phyloP scores from a whole-genome alignment of 1,140 invertebrate species.

The Halotydeus destructor region DNA sequence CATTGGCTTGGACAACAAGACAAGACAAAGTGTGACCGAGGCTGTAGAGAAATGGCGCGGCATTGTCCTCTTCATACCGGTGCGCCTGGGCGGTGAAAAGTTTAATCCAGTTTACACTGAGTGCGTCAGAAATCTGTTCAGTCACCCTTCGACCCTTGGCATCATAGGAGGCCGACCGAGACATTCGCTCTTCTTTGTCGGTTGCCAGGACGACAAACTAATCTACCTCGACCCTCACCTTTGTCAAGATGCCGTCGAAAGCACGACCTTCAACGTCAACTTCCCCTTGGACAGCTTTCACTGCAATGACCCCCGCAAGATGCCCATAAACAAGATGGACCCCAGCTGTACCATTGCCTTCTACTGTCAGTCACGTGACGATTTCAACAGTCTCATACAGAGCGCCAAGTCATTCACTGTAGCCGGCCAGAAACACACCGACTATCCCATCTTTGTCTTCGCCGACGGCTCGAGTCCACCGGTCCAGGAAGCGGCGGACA shows the following conservation, averaged over 20 bases:
- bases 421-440: conserved; percentile 33
- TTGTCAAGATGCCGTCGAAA: conserved; percentile 66
- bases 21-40: too few species aligned
- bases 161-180: conserved; percentile 75
- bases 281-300: conserved; percentile 44
- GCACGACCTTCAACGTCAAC: conserved; percentile 16
- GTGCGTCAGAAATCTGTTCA: conserved; percentile 51
- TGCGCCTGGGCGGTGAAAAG: conserved; percentile 59
- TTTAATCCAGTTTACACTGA: conserved; percentile 60
- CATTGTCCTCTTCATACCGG: conserved; percentile 57
- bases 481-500: conserved; percentile 15
- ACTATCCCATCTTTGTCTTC: conserved; percentile 61
- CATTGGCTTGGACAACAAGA: too few species aligned
- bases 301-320: conserved; percentile 62
- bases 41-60: conserved; percentile 40
- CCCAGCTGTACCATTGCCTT: conserved; percentile 83
- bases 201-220: conserved; percentile 71
- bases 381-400: conserved; percentile 55
- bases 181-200: conserved; percentile 76
- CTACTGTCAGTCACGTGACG: conserved; percentile 45
- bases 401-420: conserved; percentile 31
- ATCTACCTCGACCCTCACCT: conserved; percentile 83
- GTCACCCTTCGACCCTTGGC: conserved; percentile 57
- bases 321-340: conserved; percentile 69
- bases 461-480: conserved; percentile 37